A percentile compares a stretch with the other conserved stretches of the same genome.
Evolutionary conservation across 2,888 invertebrate species (phyloP).

Genomic region (Parthenolecanium corni): DNA sequence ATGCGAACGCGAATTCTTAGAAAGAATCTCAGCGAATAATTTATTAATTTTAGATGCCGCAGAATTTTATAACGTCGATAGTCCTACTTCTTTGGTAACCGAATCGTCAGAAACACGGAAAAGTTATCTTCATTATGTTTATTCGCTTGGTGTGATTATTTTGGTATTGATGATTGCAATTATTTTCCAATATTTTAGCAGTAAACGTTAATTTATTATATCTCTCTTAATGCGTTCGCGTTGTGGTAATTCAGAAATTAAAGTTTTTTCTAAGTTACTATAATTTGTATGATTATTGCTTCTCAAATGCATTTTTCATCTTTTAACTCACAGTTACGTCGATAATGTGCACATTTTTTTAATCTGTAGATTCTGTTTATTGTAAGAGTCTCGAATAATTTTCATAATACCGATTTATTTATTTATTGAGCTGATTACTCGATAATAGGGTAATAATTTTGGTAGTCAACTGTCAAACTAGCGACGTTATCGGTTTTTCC

Average conservation of each 20-base stretch:
- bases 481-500: too few relatives aligned
- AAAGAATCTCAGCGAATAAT: not conserved
- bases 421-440: too few relatives aligned
- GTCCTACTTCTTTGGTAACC: not conserved
- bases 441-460: too few relatives aligned
- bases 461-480: too few relatives aligned
- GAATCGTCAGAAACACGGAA: not conserved
- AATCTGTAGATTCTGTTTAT: too few relatives aligned
- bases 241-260: not conserved
- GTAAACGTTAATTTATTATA: not conserved
- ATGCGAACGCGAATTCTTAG: not conserved
- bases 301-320: too few relatives aligned
- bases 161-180: slow-evolving; percentile 3
- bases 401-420: too few relatives aligned
- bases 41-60: slow-evolving; percentile 10
- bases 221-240: not conserved
- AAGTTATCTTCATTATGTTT: not conserved
- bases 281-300: too few relatives aligned
- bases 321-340: too few relatives aligned
- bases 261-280: not conserved
- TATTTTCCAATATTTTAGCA: not conserved
- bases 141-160: slow-evolving; percentile 2
- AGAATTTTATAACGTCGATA: slow-evolving; percentile 14
- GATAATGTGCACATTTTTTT: too few relatives aligned
- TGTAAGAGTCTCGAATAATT: too few relatives aligned